A percentile compares a stretch with the other conserved stretches of the same genome.
phyloP scores from a whole-genome alignment of 1,140 invertebrate genomes.

The Bombus sylvicola region DNA sequence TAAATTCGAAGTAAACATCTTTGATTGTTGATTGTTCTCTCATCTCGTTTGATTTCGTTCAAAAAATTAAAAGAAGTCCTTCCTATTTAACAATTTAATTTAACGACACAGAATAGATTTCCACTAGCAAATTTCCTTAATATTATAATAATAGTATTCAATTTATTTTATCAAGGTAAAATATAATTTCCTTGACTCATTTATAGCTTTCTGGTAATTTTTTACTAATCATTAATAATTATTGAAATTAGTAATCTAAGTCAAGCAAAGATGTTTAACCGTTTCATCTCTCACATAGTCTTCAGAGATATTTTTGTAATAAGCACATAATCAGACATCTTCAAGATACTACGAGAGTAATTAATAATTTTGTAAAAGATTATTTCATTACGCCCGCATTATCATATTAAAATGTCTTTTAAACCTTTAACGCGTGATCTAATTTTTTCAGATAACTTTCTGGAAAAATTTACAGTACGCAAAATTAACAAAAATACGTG shows the following conservation, averaged over 20 bases:
- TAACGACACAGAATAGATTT: not conserved
- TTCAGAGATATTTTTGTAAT: not conserved
- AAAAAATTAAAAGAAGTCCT: not conserved
- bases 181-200: not conserved
- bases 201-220: too few species aligned
- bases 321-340: not conserved
- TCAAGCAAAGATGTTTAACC: constrained; percentile 5
- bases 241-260: not conserved
- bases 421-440: not conserved
- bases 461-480: not conserved
- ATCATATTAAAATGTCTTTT: not conserved
- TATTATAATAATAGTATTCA: not conserved
- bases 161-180: not conserved
- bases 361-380: not conserved
- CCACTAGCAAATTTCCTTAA: not conserved
- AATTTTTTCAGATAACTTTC: not conserved
- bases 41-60: not conserved
- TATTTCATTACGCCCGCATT: not conserved
- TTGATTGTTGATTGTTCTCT: not conserved
- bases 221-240: not conserved
- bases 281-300: not conserved
- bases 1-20: not conserved
- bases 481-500: constrained; percentile 18
- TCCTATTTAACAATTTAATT: not conserved
- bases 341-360: not conserved